Evolutionary conservation across 2,113 vertebrate species (phyloP).

Genomic region (Copsychus sechellarum): DNA sequence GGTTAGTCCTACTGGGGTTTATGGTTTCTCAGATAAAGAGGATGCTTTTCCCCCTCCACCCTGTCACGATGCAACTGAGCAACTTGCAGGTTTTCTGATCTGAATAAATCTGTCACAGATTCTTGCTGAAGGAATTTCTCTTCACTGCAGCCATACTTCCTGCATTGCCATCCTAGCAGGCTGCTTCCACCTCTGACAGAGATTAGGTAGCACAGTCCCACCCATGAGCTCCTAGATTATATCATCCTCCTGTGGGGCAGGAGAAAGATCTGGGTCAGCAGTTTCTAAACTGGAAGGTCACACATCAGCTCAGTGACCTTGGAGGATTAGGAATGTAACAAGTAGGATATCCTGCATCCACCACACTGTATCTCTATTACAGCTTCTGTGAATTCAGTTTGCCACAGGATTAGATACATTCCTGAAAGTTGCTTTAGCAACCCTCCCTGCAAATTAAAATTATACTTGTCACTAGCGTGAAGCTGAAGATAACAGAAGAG

Average conservation of each 20-base stretch:
- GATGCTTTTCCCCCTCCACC: background rate
- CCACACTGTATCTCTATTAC: background rate
- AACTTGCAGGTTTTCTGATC: background rate
- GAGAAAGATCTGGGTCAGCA: background rate
- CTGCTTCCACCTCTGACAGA: background rate
- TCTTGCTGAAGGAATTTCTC: background rate
- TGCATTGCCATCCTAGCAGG: background rate
- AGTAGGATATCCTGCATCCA: background rate
- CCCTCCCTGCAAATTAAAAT: background rate
- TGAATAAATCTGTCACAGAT: background rate
- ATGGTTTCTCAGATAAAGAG: background rate
- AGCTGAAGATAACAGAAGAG: background rate
- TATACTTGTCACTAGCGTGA: background rate
- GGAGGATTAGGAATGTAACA: background rate
- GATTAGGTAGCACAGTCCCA: background rate
- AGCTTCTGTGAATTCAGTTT: background rate
- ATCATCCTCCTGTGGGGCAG: background rate
- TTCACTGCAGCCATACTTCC: background rate
- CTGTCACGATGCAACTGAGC: background rate
- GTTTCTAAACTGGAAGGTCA: background rate
- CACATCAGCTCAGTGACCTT: background rate
- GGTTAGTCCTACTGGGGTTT: background rate
- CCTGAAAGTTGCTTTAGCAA: constrained; percentile 11
- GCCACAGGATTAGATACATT: background rate
- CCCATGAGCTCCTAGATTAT: background rate